Evolutionary conservation across 2,113 vertebrate genomes (phyloP).

Genomic region (Eira barbara): DNA sequence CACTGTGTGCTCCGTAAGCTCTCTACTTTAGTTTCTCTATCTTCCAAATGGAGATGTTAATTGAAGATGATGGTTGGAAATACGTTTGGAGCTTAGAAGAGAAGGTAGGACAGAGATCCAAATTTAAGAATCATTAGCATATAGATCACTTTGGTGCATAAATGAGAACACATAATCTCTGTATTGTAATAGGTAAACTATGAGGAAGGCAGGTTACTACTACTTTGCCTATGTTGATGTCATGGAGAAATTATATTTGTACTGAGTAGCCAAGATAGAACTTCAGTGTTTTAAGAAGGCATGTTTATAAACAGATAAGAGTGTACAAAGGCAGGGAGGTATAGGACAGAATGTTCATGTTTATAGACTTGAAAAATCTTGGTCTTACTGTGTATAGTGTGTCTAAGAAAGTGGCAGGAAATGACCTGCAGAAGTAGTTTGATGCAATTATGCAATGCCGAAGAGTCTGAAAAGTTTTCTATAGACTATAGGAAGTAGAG

Average conservation of each 20-base stretch:
- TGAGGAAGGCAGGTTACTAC: neutral
- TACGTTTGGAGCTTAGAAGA: neutral
- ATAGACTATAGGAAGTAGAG: neutral
- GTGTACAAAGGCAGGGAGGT: neutral
- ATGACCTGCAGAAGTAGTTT: neutral
- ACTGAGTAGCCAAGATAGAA: neutral
- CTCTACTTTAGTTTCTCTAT: neutral
- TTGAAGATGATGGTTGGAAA: neutral
- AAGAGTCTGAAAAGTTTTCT: neutral
- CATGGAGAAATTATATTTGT: neutral
- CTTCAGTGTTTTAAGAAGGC: neutral
- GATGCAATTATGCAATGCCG: neutral
- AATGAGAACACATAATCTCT: neutral
- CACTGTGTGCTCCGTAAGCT: neutral
- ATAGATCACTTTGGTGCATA: neutral
- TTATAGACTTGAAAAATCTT: neutral
- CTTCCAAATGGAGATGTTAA: neutral
- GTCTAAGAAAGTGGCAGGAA: neutral
- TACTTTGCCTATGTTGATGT: neutral
- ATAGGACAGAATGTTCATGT: neutral
- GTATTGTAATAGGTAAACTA: neutral
- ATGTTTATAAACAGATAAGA: neutral
- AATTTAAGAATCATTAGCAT: neutral
- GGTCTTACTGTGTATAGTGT: neutral
- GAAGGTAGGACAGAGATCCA: neutral